A percentile compares a stretch with the other conserved stretches of the same genome.
Conservation (phyloP, 2,888 invertebrate species). For the Agapostemon virescens region DNA sequence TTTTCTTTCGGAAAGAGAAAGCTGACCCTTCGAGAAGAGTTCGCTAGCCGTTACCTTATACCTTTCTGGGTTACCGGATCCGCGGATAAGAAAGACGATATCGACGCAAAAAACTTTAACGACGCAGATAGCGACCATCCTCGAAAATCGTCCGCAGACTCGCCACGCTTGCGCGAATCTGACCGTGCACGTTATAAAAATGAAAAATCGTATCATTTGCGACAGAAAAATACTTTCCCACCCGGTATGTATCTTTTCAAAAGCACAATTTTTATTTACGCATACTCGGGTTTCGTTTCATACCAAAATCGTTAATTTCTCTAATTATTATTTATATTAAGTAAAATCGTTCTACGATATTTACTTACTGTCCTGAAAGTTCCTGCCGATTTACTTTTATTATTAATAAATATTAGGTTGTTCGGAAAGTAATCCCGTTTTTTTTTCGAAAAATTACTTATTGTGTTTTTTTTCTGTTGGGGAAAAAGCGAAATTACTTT, state of each 20-base stretch:
- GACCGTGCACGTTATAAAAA: background rate
- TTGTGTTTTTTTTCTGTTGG: no score
- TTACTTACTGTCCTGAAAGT: no score
- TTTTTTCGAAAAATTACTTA: no score
- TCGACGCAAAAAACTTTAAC: slow-evolving; percentile 43
- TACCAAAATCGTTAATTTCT: no score
- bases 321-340: no score
- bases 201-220: background rate
- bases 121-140: slow-evolving; percentile 34
- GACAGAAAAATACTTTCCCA: background rate
- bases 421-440: no score
- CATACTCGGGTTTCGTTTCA: no score
- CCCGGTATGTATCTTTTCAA: background rate
- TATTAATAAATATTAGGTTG: no score
- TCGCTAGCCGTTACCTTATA: slow-evolving; percentile 61
- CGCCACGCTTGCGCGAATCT: background rate
- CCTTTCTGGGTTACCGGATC: slow-evolving; percentile 65
- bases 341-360: no score
- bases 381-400: no score
- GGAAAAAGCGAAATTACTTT: no score
- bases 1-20: slow-evolving; percentile 62
- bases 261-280: no score
- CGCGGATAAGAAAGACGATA: slow-evolving; percentile 63
- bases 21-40: slow-evolving; percentile 56
- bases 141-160: slow-evolving; percentile 20